Base-by-base conservation (phyloP, 2,797 vertebrate genomes). In the Poeciliopsis presidionis region DNA sequence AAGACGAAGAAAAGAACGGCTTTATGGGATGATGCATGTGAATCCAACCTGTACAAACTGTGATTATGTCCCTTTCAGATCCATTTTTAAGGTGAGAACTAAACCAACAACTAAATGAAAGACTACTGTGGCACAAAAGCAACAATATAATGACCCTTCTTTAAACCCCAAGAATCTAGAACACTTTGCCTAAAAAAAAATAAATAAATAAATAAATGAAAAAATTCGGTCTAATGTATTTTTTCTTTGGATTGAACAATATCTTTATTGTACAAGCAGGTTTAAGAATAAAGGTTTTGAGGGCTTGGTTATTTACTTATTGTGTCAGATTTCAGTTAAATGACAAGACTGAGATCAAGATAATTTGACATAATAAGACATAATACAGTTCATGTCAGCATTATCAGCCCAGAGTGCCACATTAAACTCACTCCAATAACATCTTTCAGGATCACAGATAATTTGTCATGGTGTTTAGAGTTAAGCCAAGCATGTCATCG, bases 381-480 rank as follows among this genome's bases (percentile, higher is more conserved):
- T 3, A 30, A 63, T 8, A 18, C 14, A 36, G 59, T 63, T 36
- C 59, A 61, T 39, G 28, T 36, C 59, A 61, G 25, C 22, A 75
- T 12, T 51, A 78, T 74, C 53, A 49, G 53, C 43, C 61, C 28
- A 57, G 3, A 63, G 67, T 2, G 2, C 53, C 45, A 53, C 30
- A 74, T 53, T 73, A 74, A 79, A 78, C 69, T 72, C 0, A n/a
- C 36, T 70, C 41, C 69, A 77, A 78, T 59, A 67, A 67, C 71
- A 70, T 69, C 53, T 80, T 75, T 75, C 39, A 55, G 74, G 61
- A 70, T 70, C 47, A 36, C 70, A 80, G 74, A 82, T 82, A 20
- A 89, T 84, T 87, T 78, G 73, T 78, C 84, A 75, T 39, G 70
- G 81, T 79, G 75, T 75, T 86, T 76, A 73, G 73, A 28, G 45